These are phyloP conservation scores for Hirtodrosophila histrioides DNA, from an alignment of 2,888 invertebrate genomes.

Conservation along the genomic window DNA sequence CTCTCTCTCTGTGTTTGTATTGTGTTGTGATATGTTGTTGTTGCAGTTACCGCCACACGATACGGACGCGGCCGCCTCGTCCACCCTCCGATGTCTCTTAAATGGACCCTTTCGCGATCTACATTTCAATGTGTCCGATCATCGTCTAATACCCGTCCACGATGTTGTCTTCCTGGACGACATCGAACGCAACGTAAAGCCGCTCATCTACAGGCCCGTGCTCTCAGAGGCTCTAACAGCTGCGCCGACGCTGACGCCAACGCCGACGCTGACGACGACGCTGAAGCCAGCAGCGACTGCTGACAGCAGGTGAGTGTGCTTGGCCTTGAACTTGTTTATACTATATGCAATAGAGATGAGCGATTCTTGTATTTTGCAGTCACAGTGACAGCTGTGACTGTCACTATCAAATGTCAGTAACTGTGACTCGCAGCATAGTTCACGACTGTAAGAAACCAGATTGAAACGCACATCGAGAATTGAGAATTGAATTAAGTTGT, in stretches of 20 bases:
- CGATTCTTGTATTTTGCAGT: no score
- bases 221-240: conserved; percentile 38
- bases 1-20: conserved; percentile 1
- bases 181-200: conserved; percentile 74
- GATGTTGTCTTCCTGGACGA: conserved; percentile 82
- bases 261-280: conserved; percentile 8
- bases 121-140: conserved; percentile 73
- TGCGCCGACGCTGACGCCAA: conserved; percentile 18
- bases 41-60: conserved; percentile 77
- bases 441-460: no score
- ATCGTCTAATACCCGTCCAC: conserved; percentile 80
- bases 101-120: conserved; percentile 82
- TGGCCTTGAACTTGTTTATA: conserved; percentile 58
- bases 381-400: no score
- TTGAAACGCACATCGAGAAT: no score
- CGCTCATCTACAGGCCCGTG: conserved; percentile 81
- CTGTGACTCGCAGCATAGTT: no score
- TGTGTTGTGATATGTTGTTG: conserved; percentile 22
- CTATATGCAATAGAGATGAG: background rate
- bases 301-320: conserved; percentile 59
- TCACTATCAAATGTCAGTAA: no score
- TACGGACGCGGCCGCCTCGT: conserved; percentile 68
- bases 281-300: conserved; percentile 20
- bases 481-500: no score
- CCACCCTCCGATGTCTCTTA: conserved; percentile 80